A percentile compares a stretch with the other conserved stretches of the same genome.
Evolutionary conservation across 2,797 vertebrate genomes (phyloP).

Genomic region (Alauda arvensis): DNA sequence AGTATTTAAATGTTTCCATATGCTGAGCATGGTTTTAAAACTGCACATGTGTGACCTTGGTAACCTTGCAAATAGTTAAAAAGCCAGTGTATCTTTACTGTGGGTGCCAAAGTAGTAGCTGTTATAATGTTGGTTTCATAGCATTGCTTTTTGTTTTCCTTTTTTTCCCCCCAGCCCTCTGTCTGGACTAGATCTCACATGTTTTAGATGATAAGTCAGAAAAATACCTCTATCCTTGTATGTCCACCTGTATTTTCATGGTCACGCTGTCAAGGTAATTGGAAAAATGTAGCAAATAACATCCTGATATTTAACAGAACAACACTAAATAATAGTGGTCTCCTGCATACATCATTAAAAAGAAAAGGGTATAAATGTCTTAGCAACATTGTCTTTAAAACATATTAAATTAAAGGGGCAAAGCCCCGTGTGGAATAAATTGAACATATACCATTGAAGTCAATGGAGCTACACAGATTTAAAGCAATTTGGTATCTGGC

Average conservation of each 20-base stretch:
- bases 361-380: background rate
- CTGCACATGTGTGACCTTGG: background rate
- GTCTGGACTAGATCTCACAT: background rate
- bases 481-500: conserved; percentile 23
- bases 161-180: background rate
- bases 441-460: conserved; percentile 10
- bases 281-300: background rate
- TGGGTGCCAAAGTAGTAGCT: background rate
- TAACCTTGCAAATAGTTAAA: background rate
- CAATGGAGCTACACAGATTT: conserved; percentile 38
- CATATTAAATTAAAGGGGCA: conserved; percentile 16
- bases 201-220: background rate
- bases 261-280: background rate
- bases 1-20: fast-evolving
- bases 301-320: background rate
- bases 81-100: fast-evolving
- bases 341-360: background rate
- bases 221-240: background rate
- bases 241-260: background rate
- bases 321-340: background rate
- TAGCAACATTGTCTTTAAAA: background rate
- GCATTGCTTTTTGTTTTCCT: background rate
- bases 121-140: background rate
- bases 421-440: conserved; percentile 2
- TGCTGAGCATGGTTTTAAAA: background rate